A percentile compares a stretch with the other conserved stretches of the same genome.
Conservation (phyloP, 1,140 invertebrate species). For the Drosophila varians region DNA sequence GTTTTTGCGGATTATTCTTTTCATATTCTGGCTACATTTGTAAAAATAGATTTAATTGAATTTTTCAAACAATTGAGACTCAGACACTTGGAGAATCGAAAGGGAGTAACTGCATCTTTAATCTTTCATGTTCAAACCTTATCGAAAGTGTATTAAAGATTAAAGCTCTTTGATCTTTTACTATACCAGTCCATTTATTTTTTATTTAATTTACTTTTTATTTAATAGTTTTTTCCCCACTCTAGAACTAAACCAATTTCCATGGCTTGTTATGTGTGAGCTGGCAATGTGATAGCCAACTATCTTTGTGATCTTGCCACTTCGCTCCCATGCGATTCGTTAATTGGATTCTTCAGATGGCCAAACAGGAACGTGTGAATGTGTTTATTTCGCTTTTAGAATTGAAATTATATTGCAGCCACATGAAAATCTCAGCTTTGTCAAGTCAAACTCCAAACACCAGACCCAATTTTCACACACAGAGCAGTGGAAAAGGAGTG, state of each 20-base stretch:
- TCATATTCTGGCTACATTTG: background rate
- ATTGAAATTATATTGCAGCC: slow-evolving; percentile 60
- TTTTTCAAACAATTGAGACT: background rate
- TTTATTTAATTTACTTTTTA: background rate
- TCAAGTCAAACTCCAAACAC: slow-evolving; percentile 62
- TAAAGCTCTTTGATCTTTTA: background rate
- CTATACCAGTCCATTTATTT: no score
- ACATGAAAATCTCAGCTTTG: slow-evolving; percentile 70
- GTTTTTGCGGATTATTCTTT: slow-evolving; percentile 33
- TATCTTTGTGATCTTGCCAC: slow-evolving; percentile 30
- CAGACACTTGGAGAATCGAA: background rate
- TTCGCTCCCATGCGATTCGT: slow-evolving; percentile 30
- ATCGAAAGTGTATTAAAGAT: background rate
- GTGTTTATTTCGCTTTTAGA: slow-evolving; percentile 19
- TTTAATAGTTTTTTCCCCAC: background rate
- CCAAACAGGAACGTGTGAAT: slow-evolving; percentile 15
- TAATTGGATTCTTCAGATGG: slow-evolving; percentile 29
- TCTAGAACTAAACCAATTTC: background rate
- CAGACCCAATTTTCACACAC: slow-evolving; percentile 65
- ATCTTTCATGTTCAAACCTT: no score
- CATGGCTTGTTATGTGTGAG: slow-evolving; percentile 2
- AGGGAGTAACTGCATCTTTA: no score
- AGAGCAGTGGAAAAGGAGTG: slow-evolving; percentile 11
- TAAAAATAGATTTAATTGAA: background rate
- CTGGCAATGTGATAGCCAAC: slow-evolving; percentile 8